A percentile compares a stretch with the other conserved stretches of the same genome.
Conservation (phyloP, 1,140 invertebrate genomes). For the Apis laboriosa region DNA sequence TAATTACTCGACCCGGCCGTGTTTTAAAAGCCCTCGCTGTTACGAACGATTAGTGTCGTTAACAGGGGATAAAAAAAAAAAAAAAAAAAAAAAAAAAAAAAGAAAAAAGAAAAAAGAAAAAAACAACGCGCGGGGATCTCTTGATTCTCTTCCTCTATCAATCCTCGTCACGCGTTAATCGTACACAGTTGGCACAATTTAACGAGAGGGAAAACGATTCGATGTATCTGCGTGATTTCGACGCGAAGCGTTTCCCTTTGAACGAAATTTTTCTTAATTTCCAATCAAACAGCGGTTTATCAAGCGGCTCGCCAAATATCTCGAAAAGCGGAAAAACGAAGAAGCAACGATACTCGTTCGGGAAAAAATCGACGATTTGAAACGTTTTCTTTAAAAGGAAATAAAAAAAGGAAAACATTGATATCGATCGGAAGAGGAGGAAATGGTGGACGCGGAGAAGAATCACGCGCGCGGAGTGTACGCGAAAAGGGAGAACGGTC, state of each 20-base stretch:
- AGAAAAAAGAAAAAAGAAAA: constrained; percentile 37
- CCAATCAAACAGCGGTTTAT: too few species aligned
- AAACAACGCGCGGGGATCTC: background rate
- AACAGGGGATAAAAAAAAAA: constrained; percentile 41
- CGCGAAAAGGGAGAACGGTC: constrained; percentile 44
- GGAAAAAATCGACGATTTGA: background rate
- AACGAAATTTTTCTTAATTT: too few species aligned
- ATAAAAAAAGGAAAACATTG: background rate
- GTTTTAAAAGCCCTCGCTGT: constrained; percentile 67
- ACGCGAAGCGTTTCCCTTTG: too few species aligned
- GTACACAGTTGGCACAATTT: background rate
- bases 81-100: background rate
- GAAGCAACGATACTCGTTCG: too few species aligned
- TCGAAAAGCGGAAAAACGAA: too few species aligned
- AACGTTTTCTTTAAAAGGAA: too few species aligned
- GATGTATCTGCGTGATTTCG: constrained; percentile 3
- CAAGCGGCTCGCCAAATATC: too few species aligned
- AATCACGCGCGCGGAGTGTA: background rate
- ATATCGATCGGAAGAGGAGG: background rate
- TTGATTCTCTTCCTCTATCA: constrained; percentile 22
- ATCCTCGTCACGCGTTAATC: constrained; percentile 10
- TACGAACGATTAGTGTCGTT: constrained; percentile 64
- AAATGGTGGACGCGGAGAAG: background rate
- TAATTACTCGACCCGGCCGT: constrained; percentile 67
- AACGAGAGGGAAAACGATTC: constrained; percentile 42